Evolutionary conservation across 2,797 vertebrate species (phyloP), one percentile per base, ranked within the genome.

Genomic region (Sebastes alutus): DNA sequence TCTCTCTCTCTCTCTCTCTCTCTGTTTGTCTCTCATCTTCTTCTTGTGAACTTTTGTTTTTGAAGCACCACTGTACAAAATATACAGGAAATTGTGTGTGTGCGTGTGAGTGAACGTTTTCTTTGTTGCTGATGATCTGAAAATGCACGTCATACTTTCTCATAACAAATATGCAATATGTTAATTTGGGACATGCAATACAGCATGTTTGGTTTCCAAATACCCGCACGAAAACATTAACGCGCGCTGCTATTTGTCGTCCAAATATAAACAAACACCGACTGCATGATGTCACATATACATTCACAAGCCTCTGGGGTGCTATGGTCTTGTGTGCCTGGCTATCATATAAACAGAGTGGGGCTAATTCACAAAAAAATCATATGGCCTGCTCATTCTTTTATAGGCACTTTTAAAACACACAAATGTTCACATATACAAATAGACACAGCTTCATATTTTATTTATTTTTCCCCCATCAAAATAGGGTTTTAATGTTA

Each of bases 341-440:
- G 97, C 94, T 94, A 95, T 52, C 20, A 52, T 52, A 52, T 92
- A 93, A 95, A 96, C 95, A 95, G 90, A 94, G 84, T 93, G 89
- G 93, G 91, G 91, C 93, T 93, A 92, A 96, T 96, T 94, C 96
- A 95, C 93, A 96, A 96, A 96, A 95, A 94, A 95, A 94, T 92
- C 94, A 92, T 93, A 86, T 80, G 87, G 88, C 86, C 92, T 85
- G 92, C 78, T 87, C 67, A 78, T 82, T 90, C 83, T 87, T 83
- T 92, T 88, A 96, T 96, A 99, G 98, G 98, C 98, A 99, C 98
- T 99, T 99, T 99, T 80, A 87, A 96, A 64, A 97, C 96, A 96
- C 93, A 94, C 52, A 80, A 49, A 88, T 91, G 93, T 94, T 96
- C 94, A 96, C 95, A 94, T 97, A 94, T 97, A 98, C 96, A 98